Evolutionary conservation across 2,797 vertebrate species (phyloP), one percentile per base, ranked within the genome.

Genomic region (Falco rusticolus): DNA sequence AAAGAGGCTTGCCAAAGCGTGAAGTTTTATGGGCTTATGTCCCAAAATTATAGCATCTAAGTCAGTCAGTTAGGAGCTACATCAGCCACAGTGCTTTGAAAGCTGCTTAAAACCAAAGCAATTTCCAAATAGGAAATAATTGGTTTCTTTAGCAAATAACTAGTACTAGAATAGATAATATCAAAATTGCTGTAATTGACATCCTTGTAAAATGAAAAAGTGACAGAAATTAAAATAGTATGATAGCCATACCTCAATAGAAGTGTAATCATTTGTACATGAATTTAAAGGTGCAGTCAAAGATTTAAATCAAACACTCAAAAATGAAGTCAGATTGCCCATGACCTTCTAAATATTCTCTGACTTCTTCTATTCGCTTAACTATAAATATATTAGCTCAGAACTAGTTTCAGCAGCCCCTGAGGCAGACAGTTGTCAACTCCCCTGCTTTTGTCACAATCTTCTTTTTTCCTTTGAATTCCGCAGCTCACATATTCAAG

Each of bases 21-120:
- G 92, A 97, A 96, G 94, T 86, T 97, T 96, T 96, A 60, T 89
- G 95, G 93, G 92, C 90, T 96, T 83, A 84, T 81, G 87, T 96
- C 95, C 95, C 92, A 96, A 96, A 93, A 85, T 92, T 89, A 83
- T 28, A 56, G 61, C 47, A 66, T 37, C 76, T 89, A 53, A 90
- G 84, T 60, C 77, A 88, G 82, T 71, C 45, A 61, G 43, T 78
- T 48, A 83, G 69, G 50, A 94, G 22, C 50, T 89, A 34, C 54
- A 66, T 22, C 56, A 56, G 43, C 43, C 17, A 45, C 43, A 45
- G 16, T 48, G 34, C 20, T 86, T 69, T 76, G 54, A 86, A 80
- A 76, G 28, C 9, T 84, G 48, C 43, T 89, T 89, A 84, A 89
- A 95, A 74, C 20, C 26, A 71, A 53, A 54, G 8, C 7, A 64